A percentile compares a stretch with the other conserved stretches of the same genome.
Evolutionary conservation across 2,797 vertebrate genomes (phyloP).

Genomic region (Setipinna tenuifilis): DNA sequence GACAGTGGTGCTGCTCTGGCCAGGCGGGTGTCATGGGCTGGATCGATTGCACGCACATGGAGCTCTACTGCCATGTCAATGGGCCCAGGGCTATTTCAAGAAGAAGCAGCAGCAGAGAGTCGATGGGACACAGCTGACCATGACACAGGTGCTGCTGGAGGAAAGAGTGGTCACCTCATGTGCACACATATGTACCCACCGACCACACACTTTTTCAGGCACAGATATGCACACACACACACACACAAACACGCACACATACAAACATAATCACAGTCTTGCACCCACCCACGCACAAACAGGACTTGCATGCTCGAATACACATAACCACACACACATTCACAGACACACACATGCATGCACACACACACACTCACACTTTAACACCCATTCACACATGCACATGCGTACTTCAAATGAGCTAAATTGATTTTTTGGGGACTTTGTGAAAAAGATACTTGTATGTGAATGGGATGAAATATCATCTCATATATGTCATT

Average conservation of each 20-base stretch:
- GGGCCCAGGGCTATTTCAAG: constrained; percentile 2
- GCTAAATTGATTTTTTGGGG: not conserved
- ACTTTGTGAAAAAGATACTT: not conserved
- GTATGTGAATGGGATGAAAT: not conserved
- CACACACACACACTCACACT: not conserved
- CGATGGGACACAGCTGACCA: not conserved
- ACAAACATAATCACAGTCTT: not conserved
- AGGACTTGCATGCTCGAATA: no score
- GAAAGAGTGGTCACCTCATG: not conserved
- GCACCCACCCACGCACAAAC: not conserved
- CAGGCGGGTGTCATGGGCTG: constrained; percentile 14
- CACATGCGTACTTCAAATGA: not conserved
- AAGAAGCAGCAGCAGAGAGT: not conserved
- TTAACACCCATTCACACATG: not conserved
- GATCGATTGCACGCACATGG: not conserved
- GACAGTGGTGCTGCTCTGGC: not conserved
- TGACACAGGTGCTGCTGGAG: constrained; percentile 5
- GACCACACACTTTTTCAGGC: not conserved
- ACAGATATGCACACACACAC: not conserved
- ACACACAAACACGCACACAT: not conserved
- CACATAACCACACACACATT: not conserved
- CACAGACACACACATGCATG: not conserved
- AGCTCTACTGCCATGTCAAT: not conserved
- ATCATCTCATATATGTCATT: not conserved
- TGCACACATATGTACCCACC: not conserved